Base-by-base conservation (phyloP, 2,113 vertebrate genomes). In the Lathamus discolor region DNA sequence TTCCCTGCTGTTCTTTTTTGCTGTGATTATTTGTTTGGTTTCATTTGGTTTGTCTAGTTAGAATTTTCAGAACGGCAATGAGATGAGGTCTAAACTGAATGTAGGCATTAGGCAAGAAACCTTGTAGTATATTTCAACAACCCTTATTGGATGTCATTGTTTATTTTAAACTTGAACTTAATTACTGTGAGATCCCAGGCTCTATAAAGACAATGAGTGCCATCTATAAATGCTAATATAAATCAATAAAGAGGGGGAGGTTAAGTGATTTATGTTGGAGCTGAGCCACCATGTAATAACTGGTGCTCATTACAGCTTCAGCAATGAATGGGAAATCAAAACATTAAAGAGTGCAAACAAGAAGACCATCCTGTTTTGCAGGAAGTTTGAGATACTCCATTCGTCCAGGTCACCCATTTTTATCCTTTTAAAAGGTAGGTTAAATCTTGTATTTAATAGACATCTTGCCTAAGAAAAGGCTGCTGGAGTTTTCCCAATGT, bases 81-180 rank as follows among this genome's bases (percentile, higher is more conserved):
- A 78, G 72, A 49, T 72, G 31, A 91, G 20, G 35, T 64, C 73
- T 84, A 84, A 91, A 84, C 20, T 43, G 27, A 93, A 92, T 61
- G 19, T 27, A 78, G 54, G 17, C 69, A 89, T 86, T 84, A 67
- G 33, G 35, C 73, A 92, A 84, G 92, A 93, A 88, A 67, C 37
- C 48, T 75, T 79, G 39, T 25, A 75, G 37, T 29, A 51, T 87
- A 82, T 93, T 95, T 92, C 67, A 87, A 68, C 52, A 92, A 83
- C 49, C 13, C 15, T 2, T 86, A 79, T 48, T 83, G 76, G 24
- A 79, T 88, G 37, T 57, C 31, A 76, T 76, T 93, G 85, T 93
- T 97, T 92, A 86, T 94, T 97, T 94, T 90, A 93, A 77, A 94
- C 86, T 92, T 92, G 54, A 83, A 83, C 82, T 80, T 86, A 94